Evolutionary conservation across 2,797 vertebrate genomes (phyloP), one percentile per base, ranked within the genome.

Genomic region (Clarias pachynema): DNA sequence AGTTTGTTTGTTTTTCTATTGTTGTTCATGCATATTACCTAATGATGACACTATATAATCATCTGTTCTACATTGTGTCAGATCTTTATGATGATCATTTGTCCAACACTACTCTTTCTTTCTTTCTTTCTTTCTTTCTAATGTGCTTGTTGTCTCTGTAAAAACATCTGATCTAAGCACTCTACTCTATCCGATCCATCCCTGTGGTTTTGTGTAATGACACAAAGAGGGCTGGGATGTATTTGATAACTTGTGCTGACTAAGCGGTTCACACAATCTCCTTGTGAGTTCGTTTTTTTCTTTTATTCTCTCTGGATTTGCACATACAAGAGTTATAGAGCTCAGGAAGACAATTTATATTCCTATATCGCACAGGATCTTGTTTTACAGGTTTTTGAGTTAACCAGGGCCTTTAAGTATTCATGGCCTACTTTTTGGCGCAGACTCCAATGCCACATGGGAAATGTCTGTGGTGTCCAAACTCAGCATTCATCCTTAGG

Each of bases 231-330:
- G 85, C 86, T 89, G 86, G 90, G 83, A 85, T 79, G 44, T 31
- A 26, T 75, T 56, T 29, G 26, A 74, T 29, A 82, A 72, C 88
- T 84, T 92, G 85, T 92, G 94, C 94, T 94, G 94, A 95, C 88
- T 89, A 92, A 91, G 94, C 93, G 87, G 56, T 91, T 87, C 20
- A 85, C n/a, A 34, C 63, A 85, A 85, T 85, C 82, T 84, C 59
- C 66, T 40, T 40, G 77, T 22, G 26, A 59, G 74, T n/a, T 82
- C 82, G 34, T 79, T 56, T 89, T 44, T 34, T 9, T 70, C 5
- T 65, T 69, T 75, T 56, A 83, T 74, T 40, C 40, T 59, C 69
- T 1, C 18, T 5, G 16, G 15, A 31, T 26, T 29, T 59, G 34
- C 29, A 3, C 12, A 24, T 8, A 1, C 75, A 57, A 74, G 15